phyloP scores from a whole-genome alignment of 2,113 vertebrate species.

The Bubo blakistoni region DNA sequence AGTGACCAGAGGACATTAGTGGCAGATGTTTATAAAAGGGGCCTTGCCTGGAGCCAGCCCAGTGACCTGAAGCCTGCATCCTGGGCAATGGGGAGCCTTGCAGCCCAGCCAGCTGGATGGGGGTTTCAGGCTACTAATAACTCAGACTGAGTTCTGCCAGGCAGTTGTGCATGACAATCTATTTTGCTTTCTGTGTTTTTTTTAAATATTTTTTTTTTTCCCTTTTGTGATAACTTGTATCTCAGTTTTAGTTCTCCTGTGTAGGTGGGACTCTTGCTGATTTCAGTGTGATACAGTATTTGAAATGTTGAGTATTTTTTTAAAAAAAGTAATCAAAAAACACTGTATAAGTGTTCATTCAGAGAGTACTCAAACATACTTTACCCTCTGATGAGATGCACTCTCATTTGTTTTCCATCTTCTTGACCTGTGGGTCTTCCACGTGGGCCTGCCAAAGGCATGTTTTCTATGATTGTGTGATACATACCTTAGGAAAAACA shows the following conservation, averaged over 20 bases:
- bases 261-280: background rate
- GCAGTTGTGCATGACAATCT: background rate
- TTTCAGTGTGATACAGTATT: background rate
- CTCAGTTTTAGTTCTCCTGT: background rate
- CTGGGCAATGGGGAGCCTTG: background rate
- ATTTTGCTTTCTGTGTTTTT: background rate
- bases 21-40: background rate
- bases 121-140: background rate
- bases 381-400: background rate
- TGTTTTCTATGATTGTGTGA: background rate
- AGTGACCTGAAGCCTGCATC: background rate
- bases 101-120: background rate
- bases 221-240: background rate
- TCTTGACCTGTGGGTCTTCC: background rate
- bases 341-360: background rate
- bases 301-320: background rate
- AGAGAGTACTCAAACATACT: background rate
- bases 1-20: background rate
- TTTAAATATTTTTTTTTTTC: no score
- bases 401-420: background rate
- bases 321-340: background rate
- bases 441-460: background rate
- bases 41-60: background rate
- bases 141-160: background rate
- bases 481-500: background rate